Evolutionary conservation across 2,888 invertebrate species (phyloP).

Genomic region (Thera britannica): DNA sequence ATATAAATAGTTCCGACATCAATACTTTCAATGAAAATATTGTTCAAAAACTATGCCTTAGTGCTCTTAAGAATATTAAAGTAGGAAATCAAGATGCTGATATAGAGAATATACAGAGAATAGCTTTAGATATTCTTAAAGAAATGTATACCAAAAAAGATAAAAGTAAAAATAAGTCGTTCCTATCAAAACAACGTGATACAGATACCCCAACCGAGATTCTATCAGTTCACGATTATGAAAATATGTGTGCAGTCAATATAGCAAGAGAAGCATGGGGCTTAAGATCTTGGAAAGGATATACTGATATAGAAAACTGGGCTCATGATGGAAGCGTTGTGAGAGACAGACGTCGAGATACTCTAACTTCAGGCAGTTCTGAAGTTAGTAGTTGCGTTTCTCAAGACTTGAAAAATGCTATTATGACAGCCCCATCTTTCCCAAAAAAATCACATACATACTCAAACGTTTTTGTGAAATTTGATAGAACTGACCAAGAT

Average conservation of each 20-base stretch:
- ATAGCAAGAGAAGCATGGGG: constrained; percentile 87
- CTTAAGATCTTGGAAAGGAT: constrained; percentile 87
- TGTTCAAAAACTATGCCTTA: constrained; percentile 80
- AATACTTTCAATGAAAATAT: constrained; percentile 84
- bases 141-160: constrained; percentile 82
- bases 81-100: constrained; percentile 83
- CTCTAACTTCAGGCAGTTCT: constrained; percentile 84
- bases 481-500: constrained; percentile 71
- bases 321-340: constrained; percentile 86
- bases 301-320: constrained; percentile 87
- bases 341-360: constrained; percentile 84
- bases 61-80: constrained; percentile 82
- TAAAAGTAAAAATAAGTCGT: constrained; percentile 69
- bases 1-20: constrained; percentile 82
- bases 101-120: constrained; percentile 82
- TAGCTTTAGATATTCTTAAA: constrained; percentile 80
- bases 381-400: constrained; percentile 81
- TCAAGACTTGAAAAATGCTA: constrained; percentile 75
- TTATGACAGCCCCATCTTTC: constrained; percentile 74
- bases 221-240: constrained; percentile 87
- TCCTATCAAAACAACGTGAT: constrained; percentile 75
- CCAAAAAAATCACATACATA: constrained; percentile 76
- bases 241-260: constrained; percentile 87
- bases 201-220: constrained; percentile 83
- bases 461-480: constrained; percentile 78